Evolutionary conservation across 2,113 vertebrate genomes (phyloP).

Genomic region (Choloepus hoffmanni): DNA sequence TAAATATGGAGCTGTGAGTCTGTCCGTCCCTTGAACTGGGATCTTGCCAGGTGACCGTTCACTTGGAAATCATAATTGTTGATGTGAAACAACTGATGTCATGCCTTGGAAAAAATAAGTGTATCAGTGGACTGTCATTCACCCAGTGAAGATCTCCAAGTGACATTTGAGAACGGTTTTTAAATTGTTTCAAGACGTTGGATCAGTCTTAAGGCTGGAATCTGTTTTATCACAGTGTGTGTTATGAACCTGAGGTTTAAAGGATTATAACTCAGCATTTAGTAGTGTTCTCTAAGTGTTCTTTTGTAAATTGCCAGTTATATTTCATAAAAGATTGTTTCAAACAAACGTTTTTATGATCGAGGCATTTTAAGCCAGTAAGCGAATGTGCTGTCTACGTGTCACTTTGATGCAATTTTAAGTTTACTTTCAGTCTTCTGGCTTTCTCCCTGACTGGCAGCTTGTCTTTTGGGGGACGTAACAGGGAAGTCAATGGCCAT

Average conservation of each 20-base stretch:
- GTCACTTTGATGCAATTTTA: neutral
- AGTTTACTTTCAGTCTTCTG: conserved; percentile 46
- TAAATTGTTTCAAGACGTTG: conserved; percentile 76
- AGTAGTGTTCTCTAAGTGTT: conserved; percentile 46
- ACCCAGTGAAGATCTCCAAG: conserved; percentile 65
- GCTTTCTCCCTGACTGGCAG: neutral
- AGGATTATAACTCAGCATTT: conserved; percentile 49
- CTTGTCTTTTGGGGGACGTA: neutral
- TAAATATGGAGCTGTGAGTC: conserved; percentile 61
- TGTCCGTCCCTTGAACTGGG: conserved; percentile 62
- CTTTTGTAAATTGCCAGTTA: conserved; percentile 67
- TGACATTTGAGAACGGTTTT: conserved; percentile 79
- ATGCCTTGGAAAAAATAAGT: conserved; percentile 76
- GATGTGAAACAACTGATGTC: conserved; percentile 78
- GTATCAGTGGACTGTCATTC: conserved; percentile 60
- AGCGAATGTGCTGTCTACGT: neutral
- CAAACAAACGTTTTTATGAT: conserved; percentile 67
- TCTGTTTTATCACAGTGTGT: conserved; percentile 65
- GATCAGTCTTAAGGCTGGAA: conserved; percentile 70
- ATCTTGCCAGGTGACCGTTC: conserved; percentile 66
- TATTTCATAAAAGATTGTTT: conserved; percentile 69
- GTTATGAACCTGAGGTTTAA: conserved; percentile 62
- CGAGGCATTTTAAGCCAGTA: conserved; percentile 27
- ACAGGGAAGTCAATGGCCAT: neutral
- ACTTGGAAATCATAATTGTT: conserved; percentile 74